Base-by-base conservation (phyloP, 2,113 vertebrate species). In the Saguinus imperator region DNA sequence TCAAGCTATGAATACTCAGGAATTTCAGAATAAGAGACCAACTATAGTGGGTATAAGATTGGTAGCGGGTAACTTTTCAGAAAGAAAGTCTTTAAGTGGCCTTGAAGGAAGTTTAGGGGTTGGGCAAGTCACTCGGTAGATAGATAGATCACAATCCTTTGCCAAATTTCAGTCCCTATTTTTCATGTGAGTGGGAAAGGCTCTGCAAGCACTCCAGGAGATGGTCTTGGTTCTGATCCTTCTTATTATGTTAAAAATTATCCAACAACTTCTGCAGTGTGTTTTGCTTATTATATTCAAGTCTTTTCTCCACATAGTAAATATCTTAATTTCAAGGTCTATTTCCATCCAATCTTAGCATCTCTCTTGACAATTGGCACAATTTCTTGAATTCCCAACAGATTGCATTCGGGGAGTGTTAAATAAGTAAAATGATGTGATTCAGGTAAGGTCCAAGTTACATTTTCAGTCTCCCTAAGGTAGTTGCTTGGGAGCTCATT, bases 11-110 rank as follows among this genome's bases (percentile, higher is more conserved):
- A 64, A 68, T 40, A 57, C 14, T 29, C 52, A 95, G 10, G 25
- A 90, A 86, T 77, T 91, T 93, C 37, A 81, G 68, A 94, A 86
- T 68, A 66, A 85, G 29, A 70, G 48, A 92, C 23, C 75, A 45
- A 43, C 43, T 92, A 8, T 68, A n/a, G 35, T n/a, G 25, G 35
- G 43, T 55, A 14, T 58, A 32, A n/a, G 17, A 32, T 61, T 76
- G 37, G n/a, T 94, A 40, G 55, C 9, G 43, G 43, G 66, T 64
- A 52, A 48, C 18, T 86, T 86, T 52, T 85, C 13, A 52, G 50
- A 93, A 95, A 81, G 52, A 37, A 27, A 76, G 29, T 91, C 86
- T 82, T 81, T 21, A 66, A 86, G 17, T 79, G 52, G 14, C 21
- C 29, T 82, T 81, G 61, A 73, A 90, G 55, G 29, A 87, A 86